Percentiles rank a stretch among this genome's conserved stretches.
phyloP scores from a whole-genome alignment of 2,113 vertebrate species.

The Nestor notabilis region DNA sequence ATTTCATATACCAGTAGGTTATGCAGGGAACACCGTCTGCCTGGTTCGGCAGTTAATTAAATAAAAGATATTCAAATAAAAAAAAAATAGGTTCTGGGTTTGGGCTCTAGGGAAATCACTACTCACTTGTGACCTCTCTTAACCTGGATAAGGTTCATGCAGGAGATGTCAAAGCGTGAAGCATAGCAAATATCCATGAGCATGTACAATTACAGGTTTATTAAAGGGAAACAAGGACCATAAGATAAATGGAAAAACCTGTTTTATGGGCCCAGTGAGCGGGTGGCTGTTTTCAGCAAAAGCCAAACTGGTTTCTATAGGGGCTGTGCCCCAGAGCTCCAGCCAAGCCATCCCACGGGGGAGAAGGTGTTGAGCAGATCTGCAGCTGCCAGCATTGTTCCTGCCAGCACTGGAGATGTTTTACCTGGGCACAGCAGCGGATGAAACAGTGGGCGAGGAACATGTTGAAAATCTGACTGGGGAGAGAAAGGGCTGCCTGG shows the following conservation, averaged over 20 bases:
- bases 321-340: neutral
- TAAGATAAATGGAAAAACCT: neutral
- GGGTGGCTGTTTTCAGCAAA: accelerated
- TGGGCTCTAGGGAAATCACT: conserved; percentile 37
- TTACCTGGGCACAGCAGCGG: neutral
- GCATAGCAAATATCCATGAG: conserved; percentile 23
- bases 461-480: neutral
- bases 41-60: neutral
- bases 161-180: conserved; percentile 16
- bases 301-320: accelerated
- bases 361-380: accelerated
- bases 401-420: too few relatives aligned
- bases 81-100: neutral
- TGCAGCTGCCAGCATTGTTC: neutral
- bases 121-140: conserved; percentile 29
- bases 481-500: too few relatives aligned
- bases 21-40: neutral
- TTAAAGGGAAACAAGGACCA: conserved; percentile 46
- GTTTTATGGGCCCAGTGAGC: accelerated
- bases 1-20: neutral
- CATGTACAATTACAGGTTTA: conserved; percentile 47
- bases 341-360: accelerated
- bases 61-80: conserved; percentile 12
- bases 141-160: conserved; percentile 5
- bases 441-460: neutral